Evolutionary conservation across 2,888 invertebrate genomes (phyloP).

Genomic region (Isotomurus palustris): DNA sequence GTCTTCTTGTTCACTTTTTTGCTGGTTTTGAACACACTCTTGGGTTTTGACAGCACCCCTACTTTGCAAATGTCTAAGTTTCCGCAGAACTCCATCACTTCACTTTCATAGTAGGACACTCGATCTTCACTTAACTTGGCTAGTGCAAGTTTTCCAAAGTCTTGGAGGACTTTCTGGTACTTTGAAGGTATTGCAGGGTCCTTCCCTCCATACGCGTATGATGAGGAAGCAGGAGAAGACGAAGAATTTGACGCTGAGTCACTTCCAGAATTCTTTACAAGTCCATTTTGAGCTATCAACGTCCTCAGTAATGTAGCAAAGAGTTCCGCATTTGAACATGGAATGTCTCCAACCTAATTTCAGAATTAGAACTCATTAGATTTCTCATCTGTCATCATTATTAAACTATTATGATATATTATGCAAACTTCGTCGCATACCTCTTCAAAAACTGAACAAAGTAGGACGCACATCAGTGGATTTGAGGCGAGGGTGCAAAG

Average conservation of each 20-base stretch:
- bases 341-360: slow-evolving; percentile 49
- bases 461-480: slow-evolving; percentile 56
- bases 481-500: slow-evolving; percentile 53
- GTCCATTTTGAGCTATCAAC: slow-evolving; percentile 51
- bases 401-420: neutral
- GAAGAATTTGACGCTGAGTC: slow-evolving; percentile 8
- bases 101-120: slow-evolving; percentile 54
- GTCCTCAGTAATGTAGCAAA: slow-evolving; percentile 53
- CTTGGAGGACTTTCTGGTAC: slow-evolving; percentile 54
- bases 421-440: neutral
- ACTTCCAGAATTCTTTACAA: slow-evolving; percentile 42
- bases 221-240: slow-evolving; percentile 13
- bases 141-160: slow-evolving; percentile 55
- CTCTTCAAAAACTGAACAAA: slow-evolving; percentile 56
- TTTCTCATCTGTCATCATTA: neutral
- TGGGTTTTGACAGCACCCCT: slow-evolving; percentile 51
- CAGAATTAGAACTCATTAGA: neutral
- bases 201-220: slow-evolving; percentile 17
- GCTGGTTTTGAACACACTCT: slow-evolving; percentile 47
- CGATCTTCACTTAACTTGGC: slow-evolving; percentile 53
- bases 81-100: slow-evolving; percentile 53
- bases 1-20: slow-evolving; percentile 23
- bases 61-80: slow-evolving; percentile 47
- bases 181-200: slow-evolving; percentile 49
- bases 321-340: slow-evolving; percentile 51